Conservation (phyloP, 2,113 vertebrate genomes). For the Gavialis gangeticus region DNA sequence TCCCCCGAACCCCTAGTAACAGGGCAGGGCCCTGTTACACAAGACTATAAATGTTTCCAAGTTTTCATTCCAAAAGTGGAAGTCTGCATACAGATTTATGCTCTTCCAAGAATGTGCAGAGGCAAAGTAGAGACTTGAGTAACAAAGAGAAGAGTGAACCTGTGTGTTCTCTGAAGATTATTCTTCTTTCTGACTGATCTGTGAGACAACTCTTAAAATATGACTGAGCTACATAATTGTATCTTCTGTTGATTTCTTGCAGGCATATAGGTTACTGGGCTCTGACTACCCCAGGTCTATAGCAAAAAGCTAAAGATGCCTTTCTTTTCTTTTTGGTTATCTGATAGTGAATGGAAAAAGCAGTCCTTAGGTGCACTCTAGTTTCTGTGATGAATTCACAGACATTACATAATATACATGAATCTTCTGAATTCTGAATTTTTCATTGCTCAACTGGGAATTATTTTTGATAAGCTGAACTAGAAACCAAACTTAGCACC, state of each 20-base stretch:
- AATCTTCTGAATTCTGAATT: background rate
- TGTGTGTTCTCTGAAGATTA: background rate
- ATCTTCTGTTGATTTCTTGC: background rate
- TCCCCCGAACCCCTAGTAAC: too few relatives aligned
- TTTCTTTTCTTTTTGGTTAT: background rate
- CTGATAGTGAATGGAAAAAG: background rate
- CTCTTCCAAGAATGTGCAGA: too few relatives aligned
- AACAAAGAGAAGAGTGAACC: background rate
- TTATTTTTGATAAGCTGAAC: background rate
- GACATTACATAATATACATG: background rate
- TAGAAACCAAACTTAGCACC: background rate
- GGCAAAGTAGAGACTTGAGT: background rate
- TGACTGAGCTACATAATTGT: background rate
- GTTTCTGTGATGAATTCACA: background rate
- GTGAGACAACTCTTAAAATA: background rate
- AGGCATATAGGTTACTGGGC: background rate
- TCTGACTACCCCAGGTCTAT: background rate
- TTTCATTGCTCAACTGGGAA: background rate
- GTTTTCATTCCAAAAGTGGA: background rate
- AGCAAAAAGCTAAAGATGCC: background rate
- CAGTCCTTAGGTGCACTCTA: background rate
- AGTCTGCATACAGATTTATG: background rate
- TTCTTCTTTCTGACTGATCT: background rate
- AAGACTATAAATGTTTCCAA: background rate
- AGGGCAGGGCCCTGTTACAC: too few relatives aligned